Conservation (phyloP, 23 tunicate species). For the Trididemnum nubilum region DNA sequence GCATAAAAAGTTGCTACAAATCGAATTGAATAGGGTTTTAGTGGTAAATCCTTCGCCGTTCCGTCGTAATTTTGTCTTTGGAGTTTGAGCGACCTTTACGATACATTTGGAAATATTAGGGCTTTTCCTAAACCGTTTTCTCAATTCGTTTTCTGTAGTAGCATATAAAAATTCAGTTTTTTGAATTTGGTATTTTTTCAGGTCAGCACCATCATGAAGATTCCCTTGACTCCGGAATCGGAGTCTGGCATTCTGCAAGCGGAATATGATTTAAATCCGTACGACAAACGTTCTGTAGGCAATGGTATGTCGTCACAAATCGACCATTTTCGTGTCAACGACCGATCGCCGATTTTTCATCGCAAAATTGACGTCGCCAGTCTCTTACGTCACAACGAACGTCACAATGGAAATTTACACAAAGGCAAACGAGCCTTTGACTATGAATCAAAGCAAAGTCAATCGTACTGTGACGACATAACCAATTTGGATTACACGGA, state of each 20-base stretch:
- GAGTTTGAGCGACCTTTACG: too few relatives aligned
- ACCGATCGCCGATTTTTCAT: conserved; percentile 38
- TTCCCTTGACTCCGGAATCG: neutral
- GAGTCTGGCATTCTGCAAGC: neutral
- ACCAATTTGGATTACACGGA: conserved; percentile 3
- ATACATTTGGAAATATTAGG: too few relatives aligned
- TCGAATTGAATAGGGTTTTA: too few relatives aligned
- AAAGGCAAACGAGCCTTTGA: neutral
- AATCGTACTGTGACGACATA: neutral
- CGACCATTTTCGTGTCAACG: neutral
- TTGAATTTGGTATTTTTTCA: too few relatives aligned
- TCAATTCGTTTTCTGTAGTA: too few relatives aligned
- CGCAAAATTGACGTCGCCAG: conserved; percentile 45
- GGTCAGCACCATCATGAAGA: conserved; percentile 49
- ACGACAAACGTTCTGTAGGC: too few relatives aligned
- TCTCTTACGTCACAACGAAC: conserved; percentile 45
- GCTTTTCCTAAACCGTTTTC: too few relatives aligned
- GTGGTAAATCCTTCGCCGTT: too few relatives aligned
- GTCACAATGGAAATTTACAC: conserved; percentile 23
- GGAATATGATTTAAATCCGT: neutral
- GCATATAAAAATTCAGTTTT: too few relatives aligned
- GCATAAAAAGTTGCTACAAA: too few relatives aligned
- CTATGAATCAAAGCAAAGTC: neutral
- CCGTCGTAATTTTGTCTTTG: too few relatives aligned
- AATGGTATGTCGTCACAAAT: too few relatives aligned